Percentiles rank a stretch among this genome's conserved stretches.
Evolutionary conservation across 2,797 vertebrate genomes (phyloP).

Genomic region (Lepilemur septentrionalis): DNA sequence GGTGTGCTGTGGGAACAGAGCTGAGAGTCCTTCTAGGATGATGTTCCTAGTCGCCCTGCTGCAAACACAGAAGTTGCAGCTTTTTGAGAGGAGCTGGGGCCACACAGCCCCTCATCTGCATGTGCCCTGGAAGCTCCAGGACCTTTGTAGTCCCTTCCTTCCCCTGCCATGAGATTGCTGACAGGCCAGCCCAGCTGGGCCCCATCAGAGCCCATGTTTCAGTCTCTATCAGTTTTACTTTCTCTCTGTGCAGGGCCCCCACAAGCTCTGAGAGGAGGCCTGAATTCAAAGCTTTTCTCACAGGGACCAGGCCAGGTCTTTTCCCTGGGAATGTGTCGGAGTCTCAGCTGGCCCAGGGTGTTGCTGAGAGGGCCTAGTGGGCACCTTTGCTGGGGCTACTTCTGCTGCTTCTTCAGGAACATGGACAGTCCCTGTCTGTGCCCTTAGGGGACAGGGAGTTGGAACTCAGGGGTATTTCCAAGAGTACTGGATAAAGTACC

Average conservation of each 20-base stretch:
- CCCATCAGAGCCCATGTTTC: neutral
- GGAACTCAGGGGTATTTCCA: neutral
- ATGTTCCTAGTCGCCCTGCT: neutral
- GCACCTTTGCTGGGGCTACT: neutral
- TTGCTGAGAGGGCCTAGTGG: neutral
- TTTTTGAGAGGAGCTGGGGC: neutral
- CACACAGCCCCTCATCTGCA: neutral
- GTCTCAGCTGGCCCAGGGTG: neutral
- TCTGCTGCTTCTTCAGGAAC: neutral
- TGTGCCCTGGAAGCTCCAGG: neutral
- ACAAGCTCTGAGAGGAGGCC: neutral
- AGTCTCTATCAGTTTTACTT: neutral
- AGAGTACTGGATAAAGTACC: neutral
- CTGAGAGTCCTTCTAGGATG: neutral
- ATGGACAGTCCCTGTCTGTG: neutral
- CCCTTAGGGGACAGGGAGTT: neutral
- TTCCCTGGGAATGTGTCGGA: neutral
- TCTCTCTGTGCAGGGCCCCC: neutral
- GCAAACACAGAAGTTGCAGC: neutral
- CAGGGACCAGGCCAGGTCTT: neutral
- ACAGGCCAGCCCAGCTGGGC: neutral
- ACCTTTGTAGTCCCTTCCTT: neutral
- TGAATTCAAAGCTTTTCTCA: neutral
- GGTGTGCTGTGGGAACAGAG: neutral
- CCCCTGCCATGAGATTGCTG: neutral